These are phyloP conservation scores for Hystrix cristata DNA, from an alignment of 2,113 vertebrate genomes.

Conservation along the genomic window DNA sequence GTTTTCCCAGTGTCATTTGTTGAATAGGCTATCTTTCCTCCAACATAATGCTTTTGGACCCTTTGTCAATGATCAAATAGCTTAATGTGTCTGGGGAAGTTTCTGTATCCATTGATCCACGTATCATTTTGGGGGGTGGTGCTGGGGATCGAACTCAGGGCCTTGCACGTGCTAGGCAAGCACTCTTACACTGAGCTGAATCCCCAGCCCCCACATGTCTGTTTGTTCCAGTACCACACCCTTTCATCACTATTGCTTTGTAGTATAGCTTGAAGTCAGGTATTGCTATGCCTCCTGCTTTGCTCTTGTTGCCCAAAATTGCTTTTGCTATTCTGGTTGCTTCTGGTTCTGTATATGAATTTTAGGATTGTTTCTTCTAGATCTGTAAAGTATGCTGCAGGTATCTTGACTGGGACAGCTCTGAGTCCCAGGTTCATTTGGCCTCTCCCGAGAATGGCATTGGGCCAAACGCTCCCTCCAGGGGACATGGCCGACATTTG, in stretches of 20 bases:
- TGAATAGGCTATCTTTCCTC: not conserved
- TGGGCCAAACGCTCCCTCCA: too few species aligned
- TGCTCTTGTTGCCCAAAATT: not conserved
- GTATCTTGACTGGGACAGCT: not conserved
- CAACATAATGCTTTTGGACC: not conserved
- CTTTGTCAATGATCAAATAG: not conserved
- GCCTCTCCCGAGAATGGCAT: too few species aligned
- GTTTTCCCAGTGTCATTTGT: not conserved
- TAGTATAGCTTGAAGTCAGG: not conserved
- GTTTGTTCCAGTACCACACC: not conserved
- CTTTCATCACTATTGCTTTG: not conserved
- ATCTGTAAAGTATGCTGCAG: not conserved
- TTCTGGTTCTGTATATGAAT: not conserved
- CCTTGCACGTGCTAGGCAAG: too few species aligned
- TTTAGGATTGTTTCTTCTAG: not conserved
- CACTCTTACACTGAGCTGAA: too few species aligned
- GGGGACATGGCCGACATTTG: not conserved
- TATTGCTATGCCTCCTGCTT: not conserved
- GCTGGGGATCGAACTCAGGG: too few species aligned
- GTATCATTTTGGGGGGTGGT: too few species aligned
- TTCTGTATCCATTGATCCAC: not conserved
- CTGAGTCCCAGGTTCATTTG: not conserved
- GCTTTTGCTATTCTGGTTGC: not conserved
- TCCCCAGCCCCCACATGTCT: not conserved
- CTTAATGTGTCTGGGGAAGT: not conserved